phyloP scores from a whole-genome alignment of 2,888 invertebrate genomes.

The Drosophila fulvimacula region DNA sequence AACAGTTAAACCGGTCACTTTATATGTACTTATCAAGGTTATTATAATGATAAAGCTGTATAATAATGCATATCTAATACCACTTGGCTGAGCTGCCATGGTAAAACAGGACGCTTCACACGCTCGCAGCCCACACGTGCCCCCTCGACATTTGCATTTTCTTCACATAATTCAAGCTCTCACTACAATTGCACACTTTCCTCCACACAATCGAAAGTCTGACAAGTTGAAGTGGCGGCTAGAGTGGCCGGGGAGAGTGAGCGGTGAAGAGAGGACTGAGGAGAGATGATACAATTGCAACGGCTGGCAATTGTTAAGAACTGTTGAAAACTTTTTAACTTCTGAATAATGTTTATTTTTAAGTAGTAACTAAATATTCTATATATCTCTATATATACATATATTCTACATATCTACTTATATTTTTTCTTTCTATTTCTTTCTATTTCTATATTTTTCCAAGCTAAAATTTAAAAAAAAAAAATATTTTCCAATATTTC shows the following conservation, averaged over 20 bases:
- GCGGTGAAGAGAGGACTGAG: neutral
- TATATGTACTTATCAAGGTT: conserved; percentile 57
- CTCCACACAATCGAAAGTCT: neutral
- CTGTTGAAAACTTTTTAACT: neutral
- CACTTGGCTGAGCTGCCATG: conserved; percentile 9
- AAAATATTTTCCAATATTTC: no score
- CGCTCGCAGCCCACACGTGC: conserved; percentile 26
- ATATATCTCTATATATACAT: no score
- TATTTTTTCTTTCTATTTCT: no score
- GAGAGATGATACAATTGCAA: neutral
- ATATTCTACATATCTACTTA: no score
- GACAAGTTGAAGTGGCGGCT: neutral
- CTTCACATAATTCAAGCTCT: conserved; percentile 57
- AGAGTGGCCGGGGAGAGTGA: no score
- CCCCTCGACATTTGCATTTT: conserved; percentile 61
- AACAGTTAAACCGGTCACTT: conserved; percentile 37
- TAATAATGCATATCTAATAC: conserved; percentile 66
- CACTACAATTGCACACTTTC: conserved; percentile 2
- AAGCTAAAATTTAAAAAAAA: no score
- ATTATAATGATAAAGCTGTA: conserved; percentile 38
- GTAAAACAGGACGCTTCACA: conserved; percentile 14
- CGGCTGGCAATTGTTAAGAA: neutral
- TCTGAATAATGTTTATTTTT: neutral
- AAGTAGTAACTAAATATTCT: neutral
- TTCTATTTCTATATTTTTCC: no score